Conservation (phyloP, 2,888 invertebrate genomes). For the Netelia melanura region DNA sequence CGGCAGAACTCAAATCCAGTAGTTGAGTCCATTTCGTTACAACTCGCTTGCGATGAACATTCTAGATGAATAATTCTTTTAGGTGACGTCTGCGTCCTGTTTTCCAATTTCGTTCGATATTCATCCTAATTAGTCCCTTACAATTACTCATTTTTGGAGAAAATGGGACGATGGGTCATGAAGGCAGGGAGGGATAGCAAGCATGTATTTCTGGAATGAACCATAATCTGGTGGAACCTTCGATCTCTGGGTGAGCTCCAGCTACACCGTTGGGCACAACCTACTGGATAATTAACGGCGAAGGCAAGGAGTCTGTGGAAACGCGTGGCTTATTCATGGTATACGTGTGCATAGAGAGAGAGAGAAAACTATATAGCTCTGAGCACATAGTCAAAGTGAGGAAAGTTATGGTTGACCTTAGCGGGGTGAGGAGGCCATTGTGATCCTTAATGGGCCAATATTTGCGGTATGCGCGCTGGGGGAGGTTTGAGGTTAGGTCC, state of each 20-base stretch:
- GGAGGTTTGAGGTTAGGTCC: slow-evolving; percentile 55
- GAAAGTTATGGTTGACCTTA: slow-evolving; percentile 36
- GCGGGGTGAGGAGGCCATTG: slow-evolving; percentile 73
- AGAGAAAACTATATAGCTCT: slow-evolving; percentile 5
- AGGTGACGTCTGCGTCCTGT: too few species aligned
- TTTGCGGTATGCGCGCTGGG: slow-evolving; percentile 77
- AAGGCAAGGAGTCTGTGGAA: slow-evolving; percentile 17
- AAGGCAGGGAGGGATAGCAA: too few species aligned
- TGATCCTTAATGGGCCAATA: slow-evolving; percentile 82
- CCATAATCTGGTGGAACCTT: not conserved
- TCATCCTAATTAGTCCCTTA: too few species aligned
- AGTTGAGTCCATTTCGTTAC: not conserved
- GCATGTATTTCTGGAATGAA: too few species aligned
- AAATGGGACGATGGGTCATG: too few species aligned
- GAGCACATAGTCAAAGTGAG: slow-evolving; percentile 22
- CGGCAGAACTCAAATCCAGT: not conserved
- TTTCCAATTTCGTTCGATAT: too few species aligned
- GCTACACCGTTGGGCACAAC: not conserved
- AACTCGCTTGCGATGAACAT: not conserved
- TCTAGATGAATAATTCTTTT: not conserved
- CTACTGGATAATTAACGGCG: slow-evolving; percentile 3
- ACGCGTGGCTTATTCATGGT: slow-evolving; percentile 54
- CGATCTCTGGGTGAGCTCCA: slow-evolving; percentile 2
- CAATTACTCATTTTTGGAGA: too few species aligned
- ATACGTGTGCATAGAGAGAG: slow-evolving; percentile 23